These are phyloP conservation scores for Stomatorhinus walkeri DNA, from an alignment of 2,797 vertebrate genomes.

Conservation along the genomic window DNA sequence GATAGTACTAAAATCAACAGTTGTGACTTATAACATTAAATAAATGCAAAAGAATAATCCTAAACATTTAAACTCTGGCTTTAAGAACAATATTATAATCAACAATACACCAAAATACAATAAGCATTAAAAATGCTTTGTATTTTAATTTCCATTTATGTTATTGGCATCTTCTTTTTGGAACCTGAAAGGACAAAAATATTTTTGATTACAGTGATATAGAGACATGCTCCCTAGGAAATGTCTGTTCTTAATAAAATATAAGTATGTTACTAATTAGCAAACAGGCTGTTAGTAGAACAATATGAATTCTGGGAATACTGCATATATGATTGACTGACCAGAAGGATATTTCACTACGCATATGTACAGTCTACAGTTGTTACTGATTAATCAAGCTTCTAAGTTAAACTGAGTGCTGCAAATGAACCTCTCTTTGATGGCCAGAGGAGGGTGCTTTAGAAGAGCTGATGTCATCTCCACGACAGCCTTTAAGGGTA, in stretches of 20 bases:
- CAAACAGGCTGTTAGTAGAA: not conserved
- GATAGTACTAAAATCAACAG: not conserved
- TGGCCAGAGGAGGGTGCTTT: not conserved
- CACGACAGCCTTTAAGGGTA: conserved; percentile 47
- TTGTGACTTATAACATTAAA: not conserved
- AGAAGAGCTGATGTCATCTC: conserved; percentile 57
- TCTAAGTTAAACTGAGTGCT: not conserved
- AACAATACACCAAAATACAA: not conserved
- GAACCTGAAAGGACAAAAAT: not conserved
- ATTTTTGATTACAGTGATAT: not conserved
- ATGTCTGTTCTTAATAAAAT: not conserved
- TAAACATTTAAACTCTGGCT: not conserved
- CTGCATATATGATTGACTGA: not conserved
- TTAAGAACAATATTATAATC: not conserved
- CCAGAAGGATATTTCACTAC: not conserved
- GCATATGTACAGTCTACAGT: not conserved
- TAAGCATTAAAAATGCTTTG: not conserved
- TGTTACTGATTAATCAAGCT: no score
- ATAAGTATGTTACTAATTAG: not conserved
- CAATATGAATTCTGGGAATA: not conserved
- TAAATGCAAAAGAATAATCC: not conserved
- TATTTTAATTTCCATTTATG: not conserved
- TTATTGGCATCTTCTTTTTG: not conserved
- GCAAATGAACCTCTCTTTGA: not conserved
- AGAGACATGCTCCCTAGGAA: not conserved